A percentile compares a stretch with the other conserved stretches of the same genome.
Conservation (phyloP, 2,888 invertebrate species). For the Agriotes lineatus region DNA sequence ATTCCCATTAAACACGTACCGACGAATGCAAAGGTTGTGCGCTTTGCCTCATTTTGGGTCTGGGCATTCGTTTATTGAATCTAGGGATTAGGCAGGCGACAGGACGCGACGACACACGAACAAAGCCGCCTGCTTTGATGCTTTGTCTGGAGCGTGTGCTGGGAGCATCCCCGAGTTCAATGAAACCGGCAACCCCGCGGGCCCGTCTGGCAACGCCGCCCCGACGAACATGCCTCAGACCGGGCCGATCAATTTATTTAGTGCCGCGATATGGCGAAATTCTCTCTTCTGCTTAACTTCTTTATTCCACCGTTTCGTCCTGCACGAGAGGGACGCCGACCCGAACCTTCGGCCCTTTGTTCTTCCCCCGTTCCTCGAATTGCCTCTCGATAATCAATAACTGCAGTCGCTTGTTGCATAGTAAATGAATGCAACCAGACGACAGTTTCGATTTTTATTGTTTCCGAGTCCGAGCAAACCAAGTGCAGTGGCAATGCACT, state of each 20-base stretch:
- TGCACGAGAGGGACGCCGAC: conserved; percentile 1
- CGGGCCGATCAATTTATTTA: conserved; percentile 29
- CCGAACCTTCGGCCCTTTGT: conserved; percentile 2
- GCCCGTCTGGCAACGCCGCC: conserved; percentile 30
- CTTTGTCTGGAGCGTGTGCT: conserved; percentile 3
- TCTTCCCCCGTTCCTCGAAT: conserved; percentile 12
- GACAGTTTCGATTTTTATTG: conserved; percentile 39
- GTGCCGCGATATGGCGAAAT: conserved; percentile 21
- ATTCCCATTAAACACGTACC: background rate
- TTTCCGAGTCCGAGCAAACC: conserved; percentile 28
- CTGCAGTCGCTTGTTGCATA: conserved; percentile 35
- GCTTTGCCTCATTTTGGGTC: conserved; percentile 10
- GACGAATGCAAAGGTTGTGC: background rate
- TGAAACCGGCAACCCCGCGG: conserved; percentile 37
- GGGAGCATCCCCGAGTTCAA: conserved; percentile 28
- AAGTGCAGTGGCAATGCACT: conserved; percentile 29
- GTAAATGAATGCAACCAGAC: conserved; percentile 29
- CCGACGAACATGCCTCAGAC: conserved; percentile 21
- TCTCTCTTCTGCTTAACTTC: conserved; percentile 21
- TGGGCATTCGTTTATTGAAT: conserved; percentile 20
- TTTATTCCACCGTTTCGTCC: conserved; percentile 15
- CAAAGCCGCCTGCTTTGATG: background rate
- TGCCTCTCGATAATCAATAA: conserved; percentile 35
- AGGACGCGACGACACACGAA: background rate
- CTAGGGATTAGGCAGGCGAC: conserved; percentile 5